Conservation (phyloP, 2,113 vertebrate genomes). For the Apistogramma diplotaenia region DNA sequence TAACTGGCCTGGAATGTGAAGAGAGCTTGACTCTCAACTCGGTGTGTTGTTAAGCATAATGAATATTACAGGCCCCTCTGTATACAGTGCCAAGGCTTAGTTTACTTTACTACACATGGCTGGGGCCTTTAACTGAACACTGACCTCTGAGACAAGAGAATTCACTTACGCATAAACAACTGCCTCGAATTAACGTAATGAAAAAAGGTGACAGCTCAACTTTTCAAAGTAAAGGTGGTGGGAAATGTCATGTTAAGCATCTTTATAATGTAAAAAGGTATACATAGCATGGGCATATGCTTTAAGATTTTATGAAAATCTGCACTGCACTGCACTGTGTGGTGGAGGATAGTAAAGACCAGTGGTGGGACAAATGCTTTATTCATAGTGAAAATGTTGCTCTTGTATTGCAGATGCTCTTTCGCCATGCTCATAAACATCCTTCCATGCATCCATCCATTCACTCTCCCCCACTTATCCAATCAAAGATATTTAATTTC, state of each 20-base stretch:
- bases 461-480: too few species aligned
- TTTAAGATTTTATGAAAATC: not conserved
- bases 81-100: conserved; percentile 59
- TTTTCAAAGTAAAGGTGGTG: conserved; percentile 24
- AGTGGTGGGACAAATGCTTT: not conserved
- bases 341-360: not conserved
- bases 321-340: too few species aligned
- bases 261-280: not conserved
- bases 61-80: conserved; percentile 70
- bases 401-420: not conserved
- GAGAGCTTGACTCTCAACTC: conserved; percentile 69
- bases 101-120: conserved; percentile 72
- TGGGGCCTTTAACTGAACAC: conserved; percentile 56
- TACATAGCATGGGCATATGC: not conserved
- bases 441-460: too few species aligned
- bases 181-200: conserved; percentile 26
- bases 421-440: conserved; percentile 11
- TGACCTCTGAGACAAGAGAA: conserved; percentile 60
- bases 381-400: not conserved
- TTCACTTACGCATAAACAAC: conserved; percentile 44
- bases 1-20: conserved; percentile 87
- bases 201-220: conserved; percentile 3
- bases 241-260: not conserved
- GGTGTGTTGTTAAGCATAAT: conserved; percentile 78
- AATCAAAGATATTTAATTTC: conserved; percentile 44